A percentile compares a stretch with the other conserved stretches of the same genome.
phyloP scores from a whole-genome alignment of 2,113 vertebrate species.

The Callipepla californica region DNA sequence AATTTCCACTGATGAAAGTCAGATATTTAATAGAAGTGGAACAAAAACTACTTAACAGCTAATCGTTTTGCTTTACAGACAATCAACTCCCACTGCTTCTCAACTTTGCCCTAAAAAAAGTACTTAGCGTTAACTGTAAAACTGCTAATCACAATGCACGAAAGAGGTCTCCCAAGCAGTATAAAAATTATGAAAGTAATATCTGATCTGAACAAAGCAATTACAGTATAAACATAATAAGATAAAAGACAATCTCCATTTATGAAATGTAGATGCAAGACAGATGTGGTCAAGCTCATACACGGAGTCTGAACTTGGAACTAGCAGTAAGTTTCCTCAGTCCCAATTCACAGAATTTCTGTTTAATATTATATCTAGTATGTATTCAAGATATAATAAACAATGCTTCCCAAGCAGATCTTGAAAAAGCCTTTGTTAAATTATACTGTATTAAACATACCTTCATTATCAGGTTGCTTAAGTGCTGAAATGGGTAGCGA shows the following conservation, averaged over 20 bases:
- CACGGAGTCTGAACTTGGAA: neutral
- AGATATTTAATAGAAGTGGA: neutral
- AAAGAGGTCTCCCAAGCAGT: neutral
- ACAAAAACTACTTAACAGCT: neutral
- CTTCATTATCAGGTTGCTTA: slow-evolving; percentile 87
- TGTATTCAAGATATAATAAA: rapidly evolving
- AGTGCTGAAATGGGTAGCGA: slow-evolving; percentile 88
- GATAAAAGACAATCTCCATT: neutral
- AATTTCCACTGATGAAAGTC: neutral
- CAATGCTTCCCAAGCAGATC: neutral
- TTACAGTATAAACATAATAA: neutral
- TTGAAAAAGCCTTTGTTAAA: neutral
- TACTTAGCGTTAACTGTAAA: neutral
- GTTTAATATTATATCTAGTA: neutral
- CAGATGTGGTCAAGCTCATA: neutral
- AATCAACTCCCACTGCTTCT: neutral
- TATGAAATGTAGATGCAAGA: neutral
- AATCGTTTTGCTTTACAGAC: neutral
- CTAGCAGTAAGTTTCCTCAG: neutral
- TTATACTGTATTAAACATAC: slow-evolving; percentile 67
- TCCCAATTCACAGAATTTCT: neutral
- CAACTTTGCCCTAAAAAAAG: neutral
- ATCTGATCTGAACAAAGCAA: neutral
- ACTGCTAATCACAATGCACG: neutral
- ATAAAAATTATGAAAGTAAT: neutral